Evolutionary conservation across 2,113 vertebrate genomes (phyloP).

Genomic region (Cebidichthys violaceus): DNA sequence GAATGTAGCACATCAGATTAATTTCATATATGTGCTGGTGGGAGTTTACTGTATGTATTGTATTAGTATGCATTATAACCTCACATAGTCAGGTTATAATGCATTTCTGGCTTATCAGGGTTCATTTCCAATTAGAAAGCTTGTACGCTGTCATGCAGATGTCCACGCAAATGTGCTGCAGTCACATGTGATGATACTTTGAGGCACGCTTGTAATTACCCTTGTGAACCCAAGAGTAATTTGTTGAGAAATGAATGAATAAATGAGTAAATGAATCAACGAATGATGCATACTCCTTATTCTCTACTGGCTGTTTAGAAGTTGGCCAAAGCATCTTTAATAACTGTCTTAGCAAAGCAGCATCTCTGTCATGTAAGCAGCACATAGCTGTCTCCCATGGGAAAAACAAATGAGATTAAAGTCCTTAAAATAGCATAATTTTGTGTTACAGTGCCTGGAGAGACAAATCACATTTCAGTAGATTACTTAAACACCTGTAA

Average conservation of each 20-base stretch:
- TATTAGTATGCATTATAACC: neutral
- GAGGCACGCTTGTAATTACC: neutral
- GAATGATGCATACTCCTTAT: conserved; percentile 26
- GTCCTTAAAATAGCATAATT: conserved; percentile 76
- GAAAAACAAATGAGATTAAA: conserved; percentile 71
- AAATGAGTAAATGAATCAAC: conserved; percentile 16
- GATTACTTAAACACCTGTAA: conserved; percentile 87
- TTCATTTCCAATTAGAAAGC: conserved; percentile 28
- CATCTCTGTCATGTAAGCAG: conserved; percentile 58
- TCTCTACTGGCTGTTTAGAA: conserved; percentile 24
- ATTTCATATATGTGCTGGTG: conserved; percentile 1
- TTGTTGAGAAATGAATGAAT: conserved; percentile 18
- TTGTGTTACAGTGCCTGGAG: conserved; percentile 72
- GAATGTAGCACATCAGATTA: conserved; percentile 17
- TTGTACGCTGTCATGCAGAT: neutral
- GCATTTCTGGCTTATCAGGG: neutral
- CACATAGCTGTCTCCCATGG: conserved; percentile 69
- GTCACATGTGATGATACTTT: conserved; percentile 30
- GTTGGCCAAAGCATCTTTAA: conserved; percentile 36
- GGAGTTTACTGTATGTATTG: neutral
- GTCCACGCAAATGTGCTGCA: neutral
- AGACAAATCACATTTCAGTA: conserved; percentile 81
- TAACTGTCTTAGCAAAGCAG: conserved; percentile 47
- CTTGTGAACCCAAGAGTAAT: neutral
- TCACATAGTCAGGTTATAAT: neutral